Conservation (phyloP, 2,888 invertebrate species). For the Lithophane socia region DNA sequence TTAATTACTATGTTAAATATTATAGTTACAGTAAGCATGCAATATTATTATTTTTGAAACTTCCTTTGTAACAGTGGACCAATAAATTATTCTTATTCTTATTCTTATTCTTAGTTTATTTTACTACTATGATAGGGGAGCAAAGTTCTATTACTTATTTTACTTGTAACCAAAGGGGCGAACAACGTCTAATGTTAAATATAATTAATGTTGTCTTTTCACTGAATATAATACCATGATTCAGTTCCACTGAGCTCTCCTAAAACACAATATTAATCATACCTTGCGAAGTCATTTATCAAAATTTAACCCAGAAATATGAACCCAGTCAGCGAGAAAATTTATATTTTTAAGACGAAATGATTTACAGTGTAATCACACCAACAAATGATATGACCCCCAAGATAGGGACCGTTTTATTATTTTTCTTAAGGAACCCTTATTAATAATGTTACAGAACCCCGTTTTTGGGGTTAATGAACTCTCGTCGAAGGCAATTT, state of each 20-base stretch:
- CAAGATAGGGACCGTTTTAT: conserved; percentile 48
- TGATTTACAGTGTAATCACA: conserved; percentile 56
- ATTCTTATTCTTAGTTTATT: no score
- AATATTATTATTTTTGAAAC: no score
- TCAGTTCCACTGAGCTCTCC: conserved; percentile 30
- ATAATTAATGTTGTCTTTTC: conserved; percentile 46
- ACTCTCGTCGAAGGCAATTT: conserved; percentile 71
- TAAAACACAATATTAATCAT: conserved; percentile 57
- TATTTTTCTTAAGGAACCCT: conserved; percentile 62
- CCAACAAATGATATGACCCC: conserved; percentile 57
- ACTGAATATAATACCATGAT: conserved; percentile 29
- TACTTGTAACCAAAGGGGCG: neutral
- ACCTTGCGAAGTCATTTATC: conserved; percentile 49
- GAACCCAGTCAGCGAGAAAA: conserved; percentile 41
- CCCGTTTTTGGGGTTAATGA: conserved; percentile 65
- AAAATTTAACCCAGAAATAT: conserved; percentile 52
- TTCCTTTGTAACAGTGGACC: no score
- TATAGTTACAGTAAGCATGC: no score
- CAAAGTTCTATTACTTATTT: neutral
- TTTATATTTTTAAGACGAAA: conserved; percentile 48
- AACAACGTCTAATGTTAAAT: conserved; percentile 24
- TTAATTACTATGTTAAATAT: no score
- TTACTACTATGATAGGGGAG: neutral
- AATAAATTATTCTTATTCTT: no score
- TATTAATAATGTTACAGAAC: conserved; percentile 65